Base-by-base conservation (phyloP, 1,140 invertebrate genomes). In the Araneus ventricosus region DNA sequence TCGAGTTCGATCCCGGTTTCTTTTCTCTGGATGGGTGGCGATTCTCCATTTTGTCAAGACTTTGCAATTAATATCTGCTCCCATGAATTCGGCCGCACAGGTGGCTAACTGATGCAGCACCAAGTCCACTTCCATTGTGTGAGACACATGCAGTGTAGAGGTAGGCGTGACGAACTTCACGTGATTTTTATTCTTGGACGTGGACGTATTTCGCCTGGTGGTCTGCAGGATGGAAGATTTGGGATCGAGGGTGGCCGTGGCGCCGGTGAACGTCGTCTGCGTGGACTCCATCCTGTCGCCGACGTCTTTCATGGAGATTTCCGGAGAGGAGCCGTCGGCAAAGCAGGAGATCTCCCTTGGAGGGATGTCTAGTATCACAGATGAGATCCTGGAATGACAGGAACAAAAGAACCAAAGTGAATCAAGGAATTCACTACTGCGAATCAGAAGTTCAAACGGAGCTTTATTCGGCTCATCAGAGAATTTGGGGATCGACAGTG, bases 71-170 rank as follows among this genome's bases (percentile, higher is more conserved):
- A 92, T 30, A 17, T 79, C 84, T 2, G 84, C 91, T 14, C 90
- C 90, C 17, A 92, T 39, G 10, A 82, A 92, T 61, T 67, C 92
- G 2, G 92, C 92, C 5, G 92, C 92, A 14, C 63, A 63, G 20
- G 92, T 85, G 7, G 92, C 86, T 41, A 93, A 89, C 37, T 85
- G 52, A n/a, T 88, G 87, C 37, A 93, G 75, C 14, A 88, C 92
- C 22, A 93, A 86, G 14, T 88, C 92, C n/a, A 93, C 91, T 27
- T 93, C 79, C 91, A 93, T 87, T n/a, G 91, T 87, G 22, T 87
- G 85, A 0, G 91, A 93, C 20, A 67, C 85, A 10, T 93, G 84
- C 84, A 93, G 41, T 5, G 84, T 61, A 0, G 57, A 27, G 57
- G 91, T 45, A 1, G 91, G 90, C 8, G 91, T 93, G 0, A 93